Conservation (phyloP, 2,113 vertebrate species). For the Harpagus bidentatus region DNA sequence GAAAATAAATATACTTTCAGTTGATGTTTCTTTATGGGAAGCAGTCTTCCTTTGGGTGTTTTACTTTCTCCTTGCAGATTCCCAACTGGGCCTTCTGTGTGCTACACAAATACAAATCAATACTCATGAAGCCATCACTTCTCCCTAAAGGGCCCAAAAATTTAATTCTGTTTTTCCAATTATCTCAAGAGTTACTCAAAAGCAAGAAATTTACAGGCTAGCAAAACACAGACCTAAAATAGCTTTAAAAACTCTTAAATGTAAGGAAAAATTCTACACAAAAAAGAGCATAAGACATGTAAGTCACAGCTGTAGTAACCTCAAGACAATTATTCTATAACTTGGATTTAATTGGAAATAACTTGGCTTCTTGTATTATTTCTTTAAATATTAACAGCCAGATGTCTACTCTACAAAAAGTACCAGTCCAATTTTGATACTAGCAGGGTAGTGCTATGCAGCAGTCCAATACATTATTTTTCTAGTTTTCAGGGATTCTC, state of each 20-base stretch:
- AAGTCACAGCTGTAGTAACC: neutral
- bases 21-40: neutral
- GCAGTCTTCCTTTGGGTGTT: neutral
- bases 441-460: neutral
- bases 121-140: neutral
- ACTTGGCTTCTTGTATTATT: neutral
- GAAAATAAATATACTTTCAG: neutral
- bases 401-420: neutral
- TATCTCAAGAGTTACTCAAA: neutral
- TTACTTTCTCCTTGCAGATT: neutral
- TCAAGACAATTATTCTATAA: neutral
- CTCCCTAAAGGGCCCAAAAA: neutral
- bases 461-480: neutral
- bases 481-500: neutral
- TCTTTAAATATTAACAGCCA: neutral
- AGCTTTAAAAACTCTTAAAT: neutral
- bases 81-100: neutral
- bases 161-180: neutral
- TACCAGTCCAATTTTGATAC: neutral
- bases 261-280: neutral
- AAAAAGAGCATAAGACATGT: neutral
- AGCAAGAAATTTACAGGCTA: neutral
- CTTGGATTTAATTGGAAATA: neutral
- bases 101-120: neutral
- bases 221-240: neutral